Evolutionary conservation across 2,113 vertebrate species (phyloP).

Genomic region (Chascanopsetta lugubris): DNA sequence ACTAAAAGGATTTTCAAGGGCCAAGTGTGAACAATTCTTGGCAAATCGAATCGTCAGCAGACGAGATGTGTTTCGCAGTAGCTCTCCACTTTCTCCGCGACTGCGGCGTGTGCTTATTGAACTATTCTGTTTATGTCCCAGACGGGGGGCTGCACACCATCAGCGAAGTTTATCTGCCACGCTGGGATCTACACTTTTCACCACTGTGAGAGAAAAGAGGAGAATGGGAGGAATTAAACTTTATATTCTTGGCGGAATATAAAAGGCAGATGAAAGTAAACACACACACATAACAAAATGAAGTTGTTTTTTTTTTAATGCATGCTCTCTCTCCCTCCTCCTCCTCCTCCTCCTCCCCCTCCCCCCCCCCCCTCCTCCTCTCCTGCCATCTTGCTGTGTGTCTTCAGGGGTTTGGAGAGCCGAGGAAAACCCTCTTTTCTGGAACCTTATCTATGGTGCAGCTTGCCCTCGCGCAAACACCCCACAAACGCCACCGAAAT

Average conservation of each 20-base stretch:
- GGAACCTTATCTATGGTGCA: conserved; percentile 61
- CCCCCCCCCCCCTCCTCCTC: conserved; percentile 7
- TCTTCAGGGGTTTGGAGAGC: conserved; percentile 68
- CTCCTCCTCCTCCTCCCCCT: conserved; percentile 34
- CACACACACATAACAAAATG: conserved; percentile 31
- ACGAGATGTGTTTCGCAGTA: background rate
- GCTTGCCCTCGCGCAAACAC: conserved; percentile 60
- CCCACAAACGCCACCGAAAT: conserved; percentile 60
- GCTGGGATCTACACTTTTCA: conserved; percentile 20
- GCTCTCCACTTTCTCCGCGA: background rate
- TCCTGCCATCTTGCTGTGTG: conserved; percentile 46
- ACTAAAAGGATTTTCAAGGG: conserved; percentile 35
- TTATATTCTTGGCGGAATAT: conserved; percentile 43
- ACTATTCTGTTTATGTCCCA: background rate
- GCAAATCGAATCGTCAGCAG: conserved; percentile 24
- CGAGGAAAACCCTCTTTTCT: conserved; percentile 67
- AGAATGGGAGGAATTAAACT: conserved; percentile 25
- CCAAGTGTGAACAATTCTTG: conserved; percentile 22
- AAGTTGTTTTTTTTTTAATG: conserved; percentile 32
- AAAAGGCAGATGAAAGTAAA: conserved; percentile 56
- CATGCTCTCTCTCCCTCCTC: conserved; percentile 9
- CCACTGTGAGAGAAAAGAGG: conserved; percentile 2
- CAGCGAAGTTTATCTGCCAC: conserved; percentile 23
- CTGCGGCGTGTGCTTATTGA: conserved; percentile 5
- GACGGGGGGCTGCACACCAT: conserved; percentile 1